A percentile compares a stretch with the other conserved stretches of the same genome.
phyloP scores from a whole-genome alignment of 2,113 vertebrate genomes.

The Forbesichthys papilliferus region DNA sequence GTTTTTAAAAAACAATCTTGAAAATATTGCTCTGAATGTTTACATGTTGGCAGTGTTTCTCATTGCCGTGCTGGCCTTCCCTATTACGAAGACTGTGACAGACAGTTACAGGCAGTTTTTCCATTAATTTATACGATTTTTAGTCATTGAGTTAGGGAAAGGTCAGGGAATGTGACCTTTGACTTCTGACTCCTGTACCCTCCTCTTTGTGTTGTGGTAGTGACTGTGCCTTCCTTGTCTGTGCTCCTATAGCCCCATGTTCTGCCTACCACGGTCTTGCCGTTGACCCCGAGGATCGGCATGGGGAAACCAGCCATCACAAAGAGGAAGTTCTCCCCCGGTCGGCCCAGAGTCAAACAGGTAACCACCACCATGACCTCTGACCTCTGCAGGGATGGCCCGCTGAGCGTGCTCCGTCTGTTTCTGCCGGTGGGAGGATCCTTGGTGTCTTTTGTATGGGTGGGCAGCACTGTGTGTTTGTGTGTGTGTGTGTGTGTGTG shows the following conservation, averaged over 20 bases:
- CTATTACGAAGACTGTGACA: too few species aligned
- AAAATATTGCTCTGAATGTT: too few species aligned
- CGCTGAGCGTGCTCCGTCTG: slow-evolving; percentile 35
- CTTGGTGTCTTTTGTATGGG: background rate
- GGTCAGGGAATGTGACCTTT: too few species aligned
- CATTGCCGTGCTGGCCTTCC: too few species aligned
- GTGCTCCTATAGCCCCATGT: slow-evolving; percentile 41
- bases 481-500: background rate
- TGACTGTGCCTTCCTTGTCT: background rate
- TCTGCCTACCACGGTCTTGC: slow-evolving; percentile 79
- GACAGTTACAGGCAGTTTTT: too few species aligned
- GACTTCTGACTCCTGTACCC: too few species aligned
- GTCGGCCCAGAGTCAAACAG: slow-evolving; percentile 90
- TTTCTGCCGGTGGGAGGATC: background rate
- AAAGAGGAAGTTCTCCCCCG: slow-evolving; percentile 97
- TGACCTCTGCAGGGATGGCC: slow-evolving; percentile 19
- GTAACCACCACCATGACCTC: slow-evolving; percentile 63
- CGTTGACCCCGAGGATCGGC: slow-evolving; percentile 92
- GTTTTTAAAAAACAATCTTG: too few species aligned
- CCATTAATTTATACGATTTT: too few species aligned
- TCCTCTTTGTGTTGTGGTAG: background rate
- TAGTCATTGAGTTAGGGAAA: too few species aligned
- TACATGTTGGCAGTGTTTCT: too few species aligned
- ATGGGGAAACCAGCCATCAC: slow-evolving; percentile 99
- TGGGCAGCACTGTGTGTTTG: background rate